Base-by-base conservation (phyloP, 2,113 vertebrate genomes). In the Suncus etruscus region DNA sequence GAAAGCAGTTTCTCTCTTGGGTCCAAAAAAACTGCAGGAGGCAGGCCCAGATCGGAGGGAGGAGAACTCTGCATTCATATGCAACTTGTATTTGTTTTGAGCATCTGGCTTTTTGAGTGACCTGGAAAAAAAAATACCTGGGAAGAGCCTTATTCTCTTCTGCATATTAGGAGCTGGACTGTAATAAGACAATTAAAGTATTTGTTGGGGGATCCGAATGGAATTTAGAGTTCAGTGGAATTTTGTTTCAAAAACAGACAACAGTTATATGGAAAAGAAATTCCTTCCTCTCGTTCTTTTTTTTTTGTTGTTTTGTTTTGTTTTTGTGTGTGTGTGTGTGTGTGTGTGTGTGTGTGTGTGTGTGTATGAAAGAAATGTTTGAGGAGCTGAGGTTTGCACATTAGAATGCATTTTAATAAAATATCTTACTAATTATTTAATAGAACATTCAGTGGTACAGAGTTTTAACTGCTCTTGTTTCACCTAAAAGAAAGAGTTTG, bases 181-280 rank as follows among this genome's bases (percentile, higher is more conserved):
- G 20, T 78, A 50, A 51, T 73, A n/a, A 47, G 75, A 68, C 22
- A 45, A 4, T 50, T 5, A 27, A 10, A 14, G 63, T 70, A 29
- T 45, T 4, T 51, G 47, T 75, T 27, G 66, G 39, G 65, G 50
- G 76, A 77, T 92, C 75, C 32, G 22, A 54, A n/a, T 83, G 29
- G 72, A 76, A 74, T 87, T 91, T 87, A 89, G 82, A 47, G 48
- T 9, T 61, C 76, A 65, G 50, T 27, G 39, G 87, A 66, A 32
- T 32, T 90, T 86, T 88, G 88, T 76, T 94, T 83, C 83, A 86
- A 87, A 50, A 86, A 87, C 61, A 54, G 29, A 12, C 39, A 79
- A 12, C 39, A 79, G 80, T 88, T 77, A 51, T 74, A 85, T 91
- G 39, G 51, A 92, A 92, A 92, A 77, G 69, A 68, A 94, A 88